These are phyloP conservation scores for Paralvinella palmiformis DNA, from an alignment of 1,140 invertebrate genomes.

Conservation along the genomic window DNA sequence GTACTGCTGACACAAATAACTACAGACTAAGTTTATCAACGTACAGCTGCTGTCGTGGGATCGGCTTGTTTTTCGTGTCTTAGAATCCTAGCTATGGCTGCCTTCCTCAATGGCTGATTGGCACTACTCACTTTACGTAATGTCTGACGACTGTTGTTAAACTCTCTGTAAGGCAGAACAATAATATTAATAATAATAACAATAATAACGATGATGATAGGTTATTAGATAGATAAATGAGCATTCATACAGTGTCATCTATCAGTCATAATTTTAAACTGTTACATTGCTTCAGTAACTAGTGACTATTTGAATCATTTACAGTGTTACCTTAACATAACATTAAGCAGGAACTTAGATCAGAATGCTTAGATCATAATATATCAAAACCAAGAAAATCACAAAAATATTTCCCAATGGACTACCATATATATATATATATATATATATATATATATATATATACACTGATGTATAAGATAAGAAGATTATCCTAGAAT, in stretches of 20 bases:
- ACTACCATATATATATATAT: too few species aligned
- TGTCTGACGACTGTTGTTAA: constrained; percentile 15
- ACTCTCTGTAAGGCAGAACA: constrained; percentile 11
- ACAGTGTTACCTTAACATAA: constrained; percentile 25
- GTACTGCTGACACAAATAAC: too few species aligned
- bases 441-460: too few species aligned
- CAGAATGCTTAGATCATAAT: too few species aligned
- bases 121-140: constrained; percentile 44
- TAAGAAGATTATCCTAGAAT: too few species aligned
- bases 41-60: too few species aligned
- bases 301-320: constrained; percentile 29
- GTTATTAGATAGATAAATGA: neutral
- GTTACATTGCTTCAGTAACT: constrained; percentile 24
- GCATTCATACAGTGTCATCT: neutral
- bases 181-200: neutral
- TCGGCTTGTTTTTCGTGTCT: too few species aligned
- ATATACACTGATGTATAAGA: too few species aligned
- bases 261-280: neutral
- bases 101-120: constrained; percentile 38
- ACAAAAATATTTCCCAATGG: too few species aligned
- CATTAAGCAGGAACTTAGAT: neutral
- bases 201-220: neutral
- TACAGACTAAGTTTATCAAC: too few species aligned
- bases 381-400: too few species aligned
- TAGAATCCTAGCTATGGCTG: too few species aligned